Conservation (phyloP, 1,140 invertebrate species). For the Euura lappo region DNA sequence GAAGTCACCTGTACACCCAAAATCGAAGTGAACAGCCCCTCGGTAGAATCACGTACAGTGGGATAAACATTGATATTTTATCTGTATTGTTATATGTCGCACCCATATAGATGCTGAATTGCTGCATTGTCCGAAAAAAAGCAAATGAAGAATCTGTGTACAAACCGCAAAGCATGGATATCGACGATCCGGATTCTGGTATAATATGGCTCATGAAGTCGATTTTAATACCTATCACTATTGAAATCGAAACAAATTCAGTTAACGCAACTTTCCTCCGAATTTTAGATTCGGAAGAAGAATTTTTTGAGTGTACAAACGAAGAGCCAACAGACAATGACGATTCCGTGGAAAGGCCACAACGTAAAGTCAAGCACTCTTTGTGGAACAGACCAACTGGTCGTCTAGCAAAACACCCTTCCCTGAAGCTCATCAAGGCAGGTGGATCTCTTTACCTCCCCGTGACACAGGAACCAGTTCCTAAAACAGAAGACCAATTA, state of each 20-base stretch:
- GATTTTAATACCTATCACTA: not conserved
- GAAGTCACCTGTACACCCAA: too few relatives aligned
- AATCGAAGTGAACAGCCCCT: too few relatives aligned
- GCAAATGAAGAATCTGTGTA: constrained; percentile 59
- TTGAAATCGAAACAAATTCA: constrained; percentile 1
- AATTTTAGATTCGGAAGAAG: constrained; percentile 69
- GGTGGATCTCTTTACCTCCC: constrained; percentile 84
- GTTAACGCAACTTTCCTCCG: not conserved
- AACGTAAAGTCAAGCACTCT: constrained; percentile 56
- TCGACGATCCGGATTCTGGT: constrained; percentile 46
- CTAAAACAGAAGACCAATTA: constrained; percentile 96
- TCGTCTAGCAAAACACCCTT: constrained; percentile 70
- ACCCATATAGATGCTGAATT: constrained; percentile 97
- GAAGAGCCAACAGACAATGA: constrained; percentile 62
- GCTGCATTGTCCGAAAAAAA: constrained; percentile 84
- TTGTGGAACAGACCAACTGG: constrained; percentile 77
- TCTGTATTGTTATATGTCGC: constrained; percentile 26
- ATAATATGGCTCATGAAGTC: not conserved
- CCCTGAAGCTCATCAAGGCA: constrained; percentile 70
- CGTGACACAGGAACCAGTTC: constrained; percentile 91
- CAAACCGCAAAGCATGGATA: constrained; percentile 40
- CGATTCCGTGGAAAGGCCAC: constrained; percentile 35
- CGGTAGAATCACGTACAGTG: too few relatives aligned
- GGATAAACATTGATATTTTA: constrained; percentile 1
- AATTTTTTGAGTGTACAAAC: constrained; percentile 86